Base-by-base conservation (phyloP, 2,797 vertebrate genomes). In the Ficedula albicollis region DNA sequence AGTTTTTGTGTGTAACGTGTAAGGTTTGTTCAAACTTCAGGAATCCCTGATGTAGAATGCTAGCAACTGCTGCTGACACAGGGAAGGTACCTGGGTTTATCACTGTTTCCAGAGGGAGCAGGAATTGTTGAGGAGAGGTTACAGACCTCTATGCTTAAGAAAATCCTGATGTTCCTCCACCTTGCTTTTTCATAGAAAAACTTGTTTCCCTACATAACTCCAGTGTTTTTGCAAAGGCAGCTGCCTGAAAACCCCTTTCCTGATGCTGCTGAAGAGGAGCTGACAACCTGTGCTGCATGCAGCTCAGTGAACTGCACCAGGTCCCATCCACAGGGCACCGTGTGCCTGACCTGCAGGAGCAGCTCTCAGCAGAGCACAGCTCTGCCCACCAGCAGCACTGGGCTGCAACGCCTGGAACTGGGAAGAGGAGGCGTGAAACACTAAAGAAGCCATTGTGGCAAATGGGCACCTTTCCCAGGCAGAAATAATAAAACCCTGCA, bases 401-500 rank as follows among this genome's bases (percentile, higher is more conserved):
- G 29, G 21, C n/a, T 5, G 9, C 15, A 38, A 59, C 41, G 64
- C 60, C 39, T 64, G 36, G 36, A 88, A 89, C 67, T 67, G 87
- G 52, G 59, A 81, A 91, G 49, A 84, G 76, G 63, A 87, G 82
- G 90, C 10, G 13, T 87, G 78, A 89, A 87, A 77, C 96, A 58
- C 38, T 51, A 9, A 85, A 86, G 80, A 46, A 88, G 51, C 76
- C 77, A 74, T 82, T 93, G 94, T 91, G 62, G 80, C 38, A 88
- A 93, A 92, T 32, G 79, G 89, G 89, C 89, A 89, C 79, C 77
- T 79, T 90, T 95, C 95, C 93, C 95, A 96, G 95, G 6, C 64
- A 84, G 91, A 78, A 91, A 84, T 78, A 93, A 87, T 84, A 93
- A 68, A 87, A 41, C 84, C 32, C 87, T 91, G 89, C 68, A 93